Conservation (phyloP, 2,797 vertebrate species). For the Pitangus sulphuratus region DNA sequence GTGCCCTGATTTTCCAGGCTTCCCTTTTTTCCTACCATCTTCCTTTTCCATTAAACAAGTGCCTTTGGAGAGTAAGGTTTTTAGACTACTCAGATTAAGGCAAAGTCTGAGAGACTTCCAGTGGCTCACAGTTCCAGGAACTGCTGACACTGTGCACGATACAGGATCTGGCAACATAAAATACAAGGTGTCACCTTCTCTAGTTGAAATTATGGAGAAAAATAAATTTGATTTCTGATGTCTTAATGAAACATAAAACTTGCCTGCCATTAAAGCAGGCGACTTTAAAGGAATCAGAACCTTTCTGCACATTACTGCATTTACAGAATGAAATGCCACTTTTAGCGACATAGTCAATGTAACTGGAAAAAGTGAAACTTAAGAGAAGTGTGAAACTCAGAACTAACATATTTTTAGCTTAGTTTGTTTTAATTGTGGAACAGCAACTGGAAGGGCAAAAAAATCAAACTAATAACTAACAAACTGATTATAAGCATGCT, state of each 20-base stretch:
- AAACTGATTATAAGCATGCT: neutral
- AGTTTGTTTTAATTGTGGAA: neutral
- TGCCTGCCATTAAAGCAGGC: neutral
- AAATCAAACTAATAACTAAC: neutral
- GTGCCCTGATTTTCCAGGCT: neutral
- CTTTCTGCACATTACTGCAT: neutral
- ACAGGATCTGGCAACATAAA: neutral
- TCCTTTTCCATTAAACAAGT: neutral
- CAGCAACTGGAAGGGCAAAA: neutral
- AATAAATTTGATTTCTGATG: neutral
- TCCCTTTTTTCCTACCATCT: neutral
- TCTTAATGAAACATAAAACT: neutral
- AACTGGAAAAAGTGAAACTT: neutral
- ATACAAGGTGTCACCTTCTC: neutral
- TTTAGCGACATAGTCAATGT: neutral
- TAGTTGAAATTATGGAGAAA: neutral
- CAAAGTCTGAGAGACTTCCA: neutral
- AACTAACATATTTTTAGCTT: neutral
- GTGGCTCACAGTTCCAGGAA: neutral
- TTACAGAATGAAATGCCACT: neutral
- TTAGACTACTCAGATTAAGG: neutral
- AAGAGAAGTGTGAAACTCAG: neutral
- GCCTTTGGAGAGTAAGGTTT: neutral
- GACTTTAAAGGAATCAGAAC: neutral
- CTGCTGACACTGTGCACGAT: neutral